Evolutionary conservation across 2,113 vertebrate genomes (phyloP).

Genomic region (Triplophysa siluroides): DNA sequence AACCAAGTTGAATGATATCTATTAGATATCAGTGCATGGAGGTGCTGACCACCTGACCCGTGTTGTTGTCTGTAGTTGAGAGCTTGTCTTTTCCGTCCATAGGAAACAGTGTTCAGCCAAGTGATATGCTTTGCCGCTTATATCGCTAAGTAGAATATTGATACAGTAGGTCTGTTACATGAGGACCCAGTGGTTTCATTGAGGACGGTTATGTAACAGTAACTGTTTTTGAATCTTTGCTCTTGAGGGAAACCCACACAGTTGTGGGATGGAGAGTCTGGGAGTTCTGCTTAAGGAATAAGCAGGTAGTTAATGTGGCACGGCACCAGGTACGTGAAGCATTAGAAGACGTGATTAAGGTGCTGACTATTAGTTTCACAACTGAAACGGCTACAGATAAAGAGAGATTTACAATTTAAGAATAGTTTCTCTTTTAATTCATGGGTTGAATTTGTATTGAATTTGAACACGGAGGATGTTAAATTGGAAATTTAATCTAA

Average conservation of each 20-base stretch:
- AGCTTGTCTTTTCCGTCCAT: slow-evolving; percentile 4
- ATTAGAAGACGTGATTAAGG: neutral
- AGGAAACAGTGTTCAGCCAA: slow-evolving; percentile 7
- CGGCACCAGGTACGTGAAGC: neutral
- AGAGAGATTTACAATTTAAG: too few relatives aligned
- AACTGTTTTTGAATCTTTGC: slow-evolving; percentile 15
- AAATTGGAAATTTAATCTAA: too few relatives aligned
- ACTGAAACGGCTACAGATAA: too few relatives aligned
- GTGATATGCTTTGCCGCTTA: slow-evolving; percentile 17
- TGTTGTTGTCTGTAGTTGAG: slow-evolving; percentile 22
- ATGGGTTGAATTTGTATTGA: too few relatives aligned
- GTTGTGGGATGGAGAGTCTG: slow-evolving; percentile 15
- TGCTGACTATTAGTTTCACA: too few relatives aligned
- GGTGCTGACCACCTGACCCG: neutral
- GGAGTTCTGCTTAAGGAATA: neutral
- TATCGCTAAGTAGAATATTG: slow-evolving; percentile 39
- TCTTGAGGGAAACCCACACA: slow-evolving; percentile 29
- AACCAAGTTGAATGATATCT: too few relatives aligned
- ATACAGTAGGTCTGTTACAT: slow-evolving; percentile 25
- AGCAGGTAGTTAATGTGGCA: neutral
- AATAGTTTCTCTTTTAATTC: too few relatives aligned
- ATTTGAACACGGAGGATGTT: too few relatives aligned
- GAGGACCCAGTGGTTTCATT: slow-evolving; percentile 35
- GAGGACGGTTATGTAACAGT: slow-evolving; percentile 27
- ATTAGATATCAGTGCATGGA: too few relatives aligned